These are phyloP conservation scores for Aviceda subcristata DNA, from an alignment of 2,113 vertebrate species.

Conservation along the genomic window DNA sequence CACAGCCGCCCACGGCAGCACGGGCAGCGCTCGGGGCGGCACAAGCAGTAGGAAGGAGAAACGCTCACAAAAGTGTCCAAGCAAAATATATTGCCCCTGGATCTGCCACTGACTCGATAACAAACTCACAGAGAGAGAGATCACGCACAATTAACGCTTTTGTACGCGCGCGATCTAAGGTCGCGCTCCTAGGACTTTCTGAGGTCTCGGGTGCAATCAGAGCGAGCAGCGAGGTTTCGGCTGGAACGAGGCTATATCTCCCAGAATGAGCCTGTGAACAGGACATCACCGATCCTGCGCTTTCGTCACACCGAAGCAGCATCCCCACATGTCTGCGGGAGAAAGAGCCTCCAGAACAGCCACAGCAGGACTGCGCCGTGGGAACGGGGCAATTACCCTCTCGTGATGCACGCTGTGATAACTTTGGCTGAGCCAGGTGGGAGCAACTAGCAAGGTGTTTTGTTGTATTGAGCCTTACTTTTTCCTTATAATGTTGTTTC, in stretches of 20 bases:
- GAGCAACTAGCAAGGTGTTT: neutral
- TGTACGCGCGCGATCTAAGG: neutral
- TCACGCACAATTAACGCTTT: too few relatives aligned
- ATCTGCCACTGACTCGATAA: neutral
- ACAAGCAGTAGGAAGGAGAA: neutral
- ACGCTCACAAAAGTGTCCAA: neutral
- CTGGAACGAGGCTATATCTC: neutral
- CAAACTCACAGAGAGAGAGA: neutral
- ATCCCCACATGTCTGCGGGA: neutral
- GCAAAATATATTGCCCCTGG: neutral
- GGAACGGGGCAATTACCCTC: neutral
- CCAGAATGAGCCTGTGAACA: neutral
- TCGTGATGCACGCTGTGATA: neutral
- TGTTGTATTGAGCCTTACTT: neutral
- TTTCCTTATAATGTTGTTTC: neutral
- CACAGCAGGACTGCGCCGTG: neutral
- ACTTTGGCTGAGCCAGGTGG: neutral
- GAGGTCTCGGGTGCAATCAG: neutral
- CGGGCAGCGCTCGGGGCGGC: accelerated
- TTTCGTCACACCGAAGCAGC: neutral
- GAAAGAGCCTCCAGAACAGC: neutral
- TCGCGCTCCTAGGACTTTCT: neutral
- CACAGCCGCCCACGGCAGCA: neutral
- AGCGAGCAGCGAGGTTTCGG: neutral
- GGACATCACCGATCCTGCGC: neutral